Percentiles rank a stretch among this genome's conserved stretches.
phyloP scores from a whole-genome alignment of 1,140 invertebrate species.

The Cydia strobilella region DNA sequence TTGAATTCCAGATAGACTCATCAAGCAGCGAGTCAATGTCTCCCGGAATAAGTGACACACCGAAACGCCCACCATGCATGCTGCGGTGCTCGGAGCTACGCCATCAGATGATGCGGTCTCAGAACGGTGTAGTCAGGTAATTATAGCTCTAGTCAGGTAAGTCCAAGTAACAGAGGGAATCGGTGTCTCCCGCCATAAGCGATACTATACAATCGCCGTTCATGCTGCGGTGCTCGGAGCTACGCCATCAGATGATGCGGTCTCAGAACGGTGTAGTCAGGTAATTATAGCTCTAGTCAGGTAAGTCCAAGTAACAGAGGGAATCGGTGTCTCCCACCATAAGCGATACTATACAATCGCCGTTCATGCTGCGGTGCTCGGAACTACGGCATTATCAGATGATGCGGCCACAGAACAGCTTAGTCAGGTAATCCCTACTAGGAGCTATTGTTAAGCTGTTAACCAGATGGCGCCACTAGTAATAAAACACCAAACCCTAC shows the following conservation, averaged over 20 bases:
- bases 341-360: neutral
- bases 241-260: neutral
- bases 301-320: neutral
- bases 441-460: no score
- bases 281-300: neutral
- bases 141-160: neutral
- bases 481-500: no score
- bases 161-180: neutral
- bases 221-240: neutral
- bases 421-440: neutral
- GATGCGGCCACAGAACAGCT: neutral
- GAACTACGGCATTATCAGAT: neutral
- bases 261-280: neutral
- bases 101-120: neutral
- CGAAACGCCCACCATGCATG: neutral
- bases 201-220: neutral
- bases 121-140: neutral
- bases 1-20: neutral
- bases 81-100: neutral
- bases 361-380: neutral
- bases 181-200: neutral
- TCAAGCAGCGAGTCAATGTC: neutral
- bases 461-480: no score
- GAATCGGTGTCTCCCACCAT: neutral
- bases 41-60: neutral